These are phyloP conservation scores for Aphidius gifuensis DNA, from an alignment of 1,140 invertebrate species.

Conservation along the genomic window DNA sequence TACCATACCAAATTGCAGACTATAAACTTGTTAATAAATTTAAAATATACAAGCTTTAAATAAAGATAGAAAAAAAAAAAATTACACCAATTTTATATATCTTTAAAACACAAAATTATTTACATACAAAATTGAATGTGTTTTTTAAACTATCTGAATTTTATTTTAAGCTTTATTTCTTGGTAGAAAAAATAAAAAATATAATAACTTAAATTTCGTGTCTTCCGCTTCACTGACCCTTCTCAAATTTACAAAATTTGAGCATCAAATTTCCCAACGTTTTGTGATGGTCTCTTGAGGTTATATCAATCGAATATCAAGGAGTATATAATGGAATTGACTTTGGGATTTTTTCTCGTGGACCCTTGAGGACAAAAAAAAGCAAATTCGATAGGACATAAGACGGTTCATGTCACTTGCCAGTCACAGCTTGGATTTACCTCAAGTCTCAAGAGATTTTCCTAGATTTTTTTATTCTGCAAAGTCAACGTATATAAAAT, in stretches of 20 bases:
- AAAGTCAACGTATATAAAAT: too few species aligned
- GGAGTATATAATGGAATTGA: constrained; percentile 35
- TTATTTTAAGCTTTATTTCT: background rate
- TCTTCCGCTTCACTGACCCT: constrained; percentile 21
- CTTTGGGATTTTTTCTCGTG: constrained; percentile 22
- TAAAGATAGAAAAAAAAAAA: background rate
- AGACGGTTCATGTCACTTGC: constrained; percentile 1
- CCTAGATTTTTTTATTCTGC: background rate
- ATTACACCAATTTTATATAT: background rate
- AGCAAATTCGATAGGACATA: constrained; percentile 1
- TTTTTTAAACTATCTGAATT: background rate
- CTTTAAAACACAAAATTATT: too few species aligned
- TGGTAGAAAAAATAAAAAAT: background rate
- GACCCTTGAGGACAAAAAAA: background rate
- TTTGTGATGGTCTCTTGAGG: background rate
- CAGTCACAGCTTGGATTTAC: constrained; percentile 3
- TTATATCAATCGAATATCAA: constrained; percentile 28
- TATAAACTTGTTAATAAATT: background rate
- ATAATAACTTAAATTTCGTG: background rate
- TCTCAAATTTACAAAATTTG: constrained; percentile 17
- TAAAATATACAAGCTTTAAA: background rate
- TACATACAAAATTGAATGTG: background rate
- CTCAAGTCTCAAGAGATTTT: constrained; percentile 5
- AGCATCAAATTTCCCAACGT: background rate
- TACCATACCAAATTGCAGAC: background rate